phyloP scores from a whole-genome alignment of 2,113 vertebrate species.

The Rissa tridactyla region DNA sequence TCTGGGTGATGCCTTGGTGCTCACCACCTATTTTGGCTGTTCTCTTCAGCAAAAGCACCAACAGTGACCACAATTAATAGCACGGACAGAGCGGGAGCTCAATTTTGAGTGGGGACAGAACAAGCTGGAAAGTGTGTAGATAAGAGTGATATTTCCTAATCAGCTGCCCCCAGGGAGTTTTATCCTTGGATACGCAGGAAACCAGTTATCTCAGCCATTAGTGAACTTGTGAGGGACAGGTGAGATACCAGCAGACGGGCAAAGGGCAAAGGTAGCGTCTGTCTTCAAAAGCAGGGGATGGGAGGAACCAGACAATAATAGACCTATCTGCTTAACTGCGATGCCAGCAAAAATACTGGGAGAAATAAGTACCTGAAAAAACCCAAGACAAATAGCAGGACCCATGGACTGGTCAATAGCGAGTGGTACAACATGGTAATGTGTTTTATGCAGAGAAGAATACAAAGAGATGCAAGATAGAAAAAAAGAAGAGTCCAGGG shows the following conservation, averaged over 20 bases:
- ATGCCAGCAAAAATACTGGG: background rate
- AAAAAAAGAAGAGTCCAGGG: background rate
- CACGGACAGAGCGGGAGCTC: background rate
- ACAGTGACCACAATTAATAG: background rate
- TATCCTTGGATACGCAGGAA: background rate
- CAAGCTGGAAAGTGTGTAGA: background rate
- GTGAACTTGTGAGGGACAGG: slow-evolving; percentile 65
- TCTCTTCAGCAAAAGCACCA: background rate
- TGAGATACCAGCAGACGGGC: slow-evolving; percentile 58
- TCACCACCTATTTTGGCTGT: background rate
- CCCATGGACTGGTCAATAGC: fast-evolving
- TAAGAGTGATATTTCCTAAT: slow-evolving; percentile 27
- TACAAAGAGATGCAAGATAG: background rate
- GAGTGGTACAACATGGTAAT: background rate
- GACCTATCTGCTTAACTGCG: background rate
- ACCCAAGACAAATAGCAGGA: background rate
- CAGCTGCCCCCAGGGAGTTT: background rate
- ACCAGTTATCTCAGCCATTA: slow-evolving; percentile 47
- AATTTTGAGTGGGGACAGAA: background rate
- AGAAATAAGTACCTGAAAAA: background rate
- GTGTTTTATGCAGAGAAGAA: background rate
- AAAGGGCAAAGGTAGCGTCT: slow-evolving; percentile 29
- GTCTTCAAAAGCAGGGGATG: background rate
- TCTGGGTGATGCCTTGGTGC: background rate
- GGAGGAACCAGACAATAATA: background rate